Evolutionary conservation across 2,113 vertebrate genomes (phyloP).

Genomic region (Illadopsis cleaveri): DNA sequence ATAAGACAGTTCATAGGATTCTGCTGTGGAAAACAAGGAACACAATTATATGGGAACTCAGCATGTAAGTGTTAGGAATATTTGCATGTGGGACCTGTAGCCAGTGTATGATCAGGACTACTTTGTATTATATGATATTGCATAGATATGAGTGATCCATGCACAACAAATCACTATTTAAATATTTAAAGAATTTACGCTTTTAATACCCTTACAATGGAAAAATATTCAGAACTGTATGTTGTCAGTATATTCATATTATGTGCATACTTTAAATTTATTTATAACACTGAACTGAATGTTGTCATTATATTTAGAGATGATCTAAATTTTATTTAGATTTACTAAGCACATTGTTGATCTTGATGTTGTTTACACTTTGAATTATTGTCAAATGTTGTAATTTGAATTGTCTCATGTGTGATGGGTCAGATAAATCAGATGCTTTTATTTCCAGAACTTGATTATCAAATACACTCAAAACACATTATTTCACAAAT

Average conservation of each 20-base stretch:
- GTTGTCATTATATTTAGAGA: neutral
- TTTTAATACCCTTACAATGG: neutral
- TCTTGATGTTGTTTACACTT: neutral
- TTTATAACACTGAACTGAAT: neutral
- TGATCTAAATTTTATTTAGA: neutral
- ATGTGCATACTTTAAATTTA: neutral
- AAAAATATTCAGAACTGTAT: neutral
- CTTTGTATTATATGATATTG: neutral
- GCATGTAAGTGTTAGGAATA: neutral
- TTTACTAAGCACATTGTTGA: neutral
- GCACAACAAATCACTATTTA: neutral
- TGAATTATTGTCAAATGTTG: neutral
- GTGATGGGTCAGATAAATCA: neutral
- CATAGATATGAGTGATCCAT: neutral
- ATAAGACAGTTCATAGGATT: neutral
- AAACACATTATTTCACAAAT: neutral
- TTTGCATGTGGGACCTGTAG: fast-evolving
- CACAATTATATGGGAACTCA: neutral
- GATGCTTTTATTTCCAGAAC: neutral
- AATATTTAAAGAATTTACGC: neutral
- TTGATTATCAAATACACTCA: neutral
- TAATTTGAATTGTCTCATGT: neutral
- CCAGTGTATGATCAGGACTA: neutral
- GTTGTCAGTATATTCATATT: neutral
- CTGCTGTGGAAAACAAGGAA: neutral